Conservation (phyloP, 2,888 invertebrate genomes). For the Rhorus exstirpatorius region DNA sequence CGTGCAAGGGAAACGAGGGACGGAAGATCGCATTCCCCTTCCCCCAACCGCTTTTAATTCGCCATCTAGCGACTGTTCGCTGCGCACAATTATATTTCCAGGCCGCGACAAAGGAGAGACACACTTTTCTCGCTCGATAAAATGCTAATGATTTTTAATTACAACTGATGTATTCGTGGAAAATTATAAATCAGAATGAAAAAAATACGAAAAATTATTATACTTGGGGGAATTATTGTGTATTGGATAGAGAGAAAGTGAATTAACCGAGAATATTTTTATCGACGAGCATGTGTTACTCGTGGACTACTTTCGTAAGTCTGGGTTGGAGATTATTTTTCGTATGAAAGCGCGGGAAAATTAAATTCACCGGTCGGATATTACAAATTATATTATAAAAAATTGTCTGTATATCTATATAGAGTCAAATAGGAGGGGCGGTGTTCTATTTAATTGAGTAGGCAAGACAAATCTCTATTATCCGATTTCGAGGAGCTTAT, state of each 20-base stretch:
- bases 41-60: no score
- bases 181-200: no score
- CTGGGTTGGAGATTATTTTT: conserved; percentile 42
- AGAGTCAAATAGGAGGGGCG: neutral
- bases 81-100: no score
- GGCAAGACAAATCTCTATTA: conserved; percentile 30
- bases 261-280: neutral
- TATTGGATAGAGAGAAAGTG: no score
- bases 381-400: neutral
- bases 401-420: neutral
- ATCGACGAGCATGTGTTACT: neutral
- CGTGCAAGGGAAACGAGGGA: neutral
- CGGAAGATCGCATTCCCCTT: no score
- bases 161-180: no score
- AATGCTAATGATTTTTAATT: no score
- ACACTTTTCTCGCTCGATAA: no score
- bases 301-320: neutral
- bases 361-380: neutral
- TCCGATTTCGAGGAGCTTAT: conserved; percentile 35
- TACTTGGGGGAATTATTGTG: no score
- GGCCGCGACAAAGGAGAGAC: no score
- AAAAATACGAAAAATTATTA: no score
- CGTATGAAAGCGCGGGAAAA: conserved; percentile 14
- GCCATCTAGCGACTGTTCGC: no score
- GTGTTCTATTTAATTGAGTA: neutral